Percentiles rank a stretch among this genome's conserved stretches.
Conservation (phyloP, 1,140 invertebrate species). For the Ridgeia piscesae region DNA sequence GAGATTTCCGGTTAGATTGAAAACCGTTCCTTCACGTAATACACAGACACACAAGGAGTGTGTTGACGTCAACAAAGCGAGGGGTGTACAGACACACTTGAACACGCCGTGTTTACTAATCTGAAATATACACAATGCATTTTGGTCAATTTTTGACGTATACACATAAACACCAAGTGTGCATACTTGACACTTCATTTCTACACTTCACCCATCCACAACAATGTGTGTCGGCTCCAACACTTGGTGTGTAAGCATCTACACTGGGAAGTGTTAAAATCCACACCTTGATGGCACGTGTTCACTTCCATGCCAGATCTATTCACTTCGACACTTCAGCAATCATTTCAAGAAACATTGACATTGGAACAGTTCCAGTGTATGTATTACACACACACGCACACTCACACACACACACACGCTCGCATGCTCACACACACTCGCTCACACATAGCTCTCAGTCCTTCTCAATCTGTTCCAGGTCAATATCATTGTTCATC, state of each 20-base stretch:
- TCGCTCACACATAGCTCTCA: background rate
- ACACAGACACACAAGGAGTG: background rate
- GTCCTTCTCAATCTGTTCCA: constrained; percentile 24
- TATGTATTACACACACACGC: background rate
- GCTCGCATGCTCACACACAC: no score
- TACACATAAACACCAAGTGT: background rate
- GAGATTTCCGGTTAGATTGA: no score
- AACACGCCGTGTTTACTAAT: background rate
- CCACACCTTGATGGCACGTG: background rate
- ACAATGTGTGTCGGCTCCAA: background rate
- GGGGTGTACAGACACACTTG: background rate
- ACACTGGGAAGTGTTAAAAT: background rate
- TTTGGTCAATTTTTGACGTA: background rate
- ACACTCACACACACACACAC: background rate
- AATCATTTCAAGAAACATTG: no score
- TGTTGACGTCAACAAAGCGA: background rate
- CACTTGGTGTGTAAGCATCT: background rate
- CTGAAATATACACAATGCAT: background rate
- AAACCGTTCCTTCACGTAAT: no score
- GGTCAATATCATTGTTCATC: constrained; percentile 20
- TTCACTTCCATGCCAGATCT: background rate
- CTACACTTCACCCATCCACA: background rate
- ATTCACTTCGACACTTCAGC: background rate
- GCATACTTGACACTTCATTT: background rate
- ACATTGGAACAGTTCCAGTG: no score